phyloP scores from a whole-genome alignment of 2,113 vertebrate species.

The Pygoscelis antarcticus region DNA sequence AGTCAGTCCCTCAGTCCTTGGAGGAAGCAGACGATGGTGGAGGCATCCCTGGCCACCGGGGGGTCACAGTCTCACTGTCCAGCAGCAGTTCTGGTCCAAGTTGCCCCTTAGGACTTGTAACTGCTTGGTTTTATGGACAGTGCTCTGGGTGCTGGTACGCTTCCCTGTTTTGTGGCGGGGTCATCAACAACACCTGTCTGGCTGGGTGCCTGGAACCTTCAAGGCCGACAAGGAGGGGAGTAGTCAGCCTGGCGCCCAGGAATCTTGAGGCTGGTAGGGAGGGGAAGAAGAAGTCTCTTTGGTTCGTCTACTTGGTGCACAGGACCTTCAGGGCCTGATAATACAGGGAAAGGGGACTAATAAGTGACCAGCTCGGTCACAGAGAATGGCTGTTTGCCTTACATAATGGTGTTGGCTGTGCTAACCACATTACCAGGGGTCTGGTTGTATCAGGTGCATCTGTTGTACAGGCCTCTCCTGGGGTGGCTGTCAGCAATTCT shows the following conservation, averaged over 20 bases:
- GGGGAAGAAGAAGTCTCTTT: background rate
- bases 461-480: background rate
- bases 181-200: background rate
- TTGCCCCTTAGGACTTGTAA: background rate
- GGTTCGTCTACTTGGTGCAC: background rate
- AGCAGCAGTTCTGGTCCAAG: background rate
- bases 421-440: background rate
- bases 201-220: background rate
- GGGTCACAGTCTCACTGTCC: background rate
- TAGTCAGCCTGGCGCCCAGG: background rate
- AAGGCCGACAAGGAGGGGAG: background rate
- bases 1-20: background rate
- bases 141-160: background rate
- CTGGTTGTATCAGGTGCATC: background rate
- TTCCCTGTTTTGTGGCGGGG: background rate
- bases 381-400: background rate
- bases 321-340: background rate
- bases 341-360: background rate
- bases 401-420: background rate
- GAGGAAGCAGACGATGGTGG: background rate
- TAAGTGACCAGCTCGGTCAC: background rate
- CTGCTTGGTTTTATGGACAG: background rate
- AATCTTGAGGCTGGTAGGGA: background rate
- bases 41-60: accelerated
- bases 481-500: background rate